Evolutionary conservation across 1,140 invertebrate species (phyloP), one percentile per base, ranked within the genome.

Genomic region (Neodiprion pinetum): DNA sequence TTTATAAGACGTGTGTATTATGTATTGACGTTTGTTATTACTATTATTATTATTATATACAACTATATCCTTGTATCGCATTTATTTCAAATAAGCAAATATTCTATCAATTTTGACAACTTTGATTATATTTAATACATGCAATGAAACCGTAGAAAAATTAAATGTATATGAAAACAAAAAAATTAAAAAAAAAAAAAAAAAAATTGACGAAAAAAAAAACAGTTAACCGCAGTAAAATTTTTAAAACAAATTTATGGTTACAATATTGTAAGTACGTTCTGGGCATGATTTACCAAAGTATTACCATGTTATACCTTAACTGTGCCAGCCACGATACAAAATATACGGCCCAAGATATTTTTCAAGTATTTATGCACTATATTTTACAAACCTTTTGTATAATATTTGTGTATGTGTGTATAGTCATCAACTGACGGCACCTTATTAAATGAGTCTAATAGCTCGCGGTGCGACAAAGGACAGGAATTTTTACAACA

Each of bases 401-500:
- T 71, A 65, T 69, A 74, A 71, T 77, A 75, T 75, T 40, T 40
- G 28, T 5, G 28, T 40, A 40, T 40, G 28, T 40, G 5, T 40
- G 28, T 40, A 80, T 75, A 78, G 77, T 76, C 80, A 79, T 77
- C 79, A 72, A 79, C 78, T 75, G 78, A 78, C 75, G 73, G 79
- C 79, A 77, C 75, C 73, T 72, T 75, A 66, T 74, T 77, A 77
- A 69, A 4, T 12, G 67, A 73, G 50, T 74, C 72, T 67, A 74
- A 67, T 80, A 78, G 65, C 66, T 77, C 61, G 40, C 61, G 49
- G 77, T 80, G 79, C 75, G 79, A 74, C 77, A 74, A 79, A 77
- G 75, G 72, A 80, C 79, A 80, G 77, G 75, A 75, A 70, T 80
- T 74, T 80, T 78, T 74, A 74, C 65, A 78, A 75, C 78, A 78